These are phyloP conservation scores for Sphaeramia orbicularis DNA, from an alignment of 2,797 vertebrate species.

Conservation along the genomic window DNA sequence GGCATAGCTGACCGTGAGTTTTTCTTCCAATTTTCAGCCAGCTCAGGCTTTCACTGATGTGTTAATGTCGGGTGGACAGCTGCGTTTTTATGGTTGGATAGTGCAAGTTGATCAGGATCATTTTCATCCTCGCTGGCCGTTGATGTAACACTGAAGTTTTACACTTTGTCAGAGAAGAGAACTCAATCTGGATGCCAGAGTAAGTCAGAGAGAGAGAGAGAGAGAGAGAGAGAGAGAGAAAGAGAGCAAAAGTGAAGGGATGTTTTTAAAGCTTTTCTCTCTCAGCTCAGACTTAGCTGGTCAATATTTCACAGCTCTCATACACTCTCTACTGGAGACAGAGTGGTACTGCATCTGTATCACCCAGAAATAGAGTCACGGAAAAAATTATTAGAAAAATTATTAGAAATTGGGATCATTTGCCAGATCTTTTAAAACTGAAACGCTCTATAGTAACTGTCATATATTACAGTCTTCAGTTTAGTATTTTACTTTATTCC, in stretches of 20 bases:
- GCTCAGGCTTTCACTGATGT: constrained; percentile 63
- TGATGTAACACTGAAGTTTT: constrained; percentile 51
- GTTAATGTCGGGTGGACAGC: constrained; percentile 59
- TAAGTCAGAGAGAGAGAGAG: constrained; percentile 12
- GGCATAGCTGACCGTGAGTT: constrained; percentile 42
- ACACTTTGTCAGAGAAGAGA: constrained; percentile 46
- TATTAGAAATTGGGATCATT: too few relatives aligned
- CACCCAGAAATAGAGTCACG: constrained; percentile 13
- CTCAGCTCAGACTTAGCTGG: constrained; percentile 23
- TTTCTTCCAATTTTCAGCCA: constrained; percentile 67
- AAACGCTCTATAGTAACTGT: too few relatives aligned
- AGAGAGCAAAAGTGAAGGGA: neutral
- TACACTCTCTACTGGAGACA: constrained; percentile 57
- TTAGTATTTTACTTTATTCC: too few relatives aligned
- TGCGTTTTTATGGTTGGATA: constrained; percentile 66
- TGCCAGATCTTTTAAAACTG: too few relatives aligned
- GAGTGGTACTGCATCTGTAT: constrained; percentile 4
- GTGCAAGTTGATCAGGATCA: constrained; percentile 63
- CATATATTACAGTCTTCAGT: too few relatives aligned
- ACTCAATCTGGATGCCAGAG: constrained; percentile 35
- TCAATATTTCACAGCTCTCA: constrained; percentile 20
- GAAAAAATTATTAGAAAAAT: too few relatives aligned
- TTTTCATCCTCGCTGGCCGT: constrained; percentile 56
- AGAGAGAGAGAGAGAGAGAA: constrained; percentile 12
- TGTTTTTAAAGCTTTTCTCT: constrained; percentile 23